Evolutionary conservation across 2,797 vertebrate genomes (phyloP).

Genomic region (Arnoldichthys spilopterus): DNA sequence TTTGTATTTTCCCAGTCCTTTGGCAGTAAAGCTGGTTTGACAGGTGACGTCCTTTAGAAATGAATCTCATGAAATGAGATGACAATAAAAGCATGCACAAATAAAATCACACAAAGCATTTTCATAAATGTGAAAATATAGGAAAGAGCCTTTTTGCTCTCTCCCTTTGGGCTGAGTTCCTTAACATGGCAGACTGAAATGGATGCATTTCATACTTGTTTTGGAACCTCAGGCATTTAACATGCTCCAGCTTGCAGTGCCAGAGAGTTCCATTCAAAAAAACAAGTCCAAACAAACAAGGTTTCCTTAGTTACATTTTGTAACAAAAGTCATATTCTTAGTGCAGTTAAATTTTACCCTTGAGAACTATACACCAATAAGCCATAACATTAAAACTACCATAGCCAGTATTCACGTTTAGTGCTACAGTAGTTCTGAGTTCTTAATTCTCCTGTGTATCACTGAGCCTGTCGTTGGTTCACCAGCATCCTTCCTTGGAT

Average conservation of each 20-base stretch:
- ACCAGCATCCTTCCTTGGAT: too few species aligned
- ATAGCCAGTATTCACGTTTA: too few species aligned
- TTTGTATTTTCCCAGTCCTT: not conserved
- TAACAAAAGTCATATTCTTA: not conserved
- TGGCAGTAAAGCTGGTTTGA: not conserved
- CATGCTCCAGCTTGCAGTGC: slow-evolving; percentile 10
- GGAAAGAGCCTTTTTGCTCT: not conserved
- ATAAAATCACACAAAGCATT: not conserved
- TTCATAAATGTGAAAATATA: slow-evolving; percentile 9
- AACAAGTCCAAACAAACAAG: not conserved
- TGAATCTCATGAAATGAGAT: not conserved
- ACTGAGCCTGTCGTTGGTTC: too few species aligned
- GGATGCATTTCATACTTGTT: slow-evolving; percentile 9
- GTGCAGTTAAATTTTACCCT: not conserved
- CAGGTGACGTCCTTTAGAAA: not conserved
- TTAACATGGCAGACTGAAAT: slow-evolving; percentile 23
- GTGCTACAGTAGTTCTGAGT: too few species aligned
- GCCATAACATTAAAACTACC: too few species aligned
- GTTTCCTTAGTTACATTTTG: not conserved
- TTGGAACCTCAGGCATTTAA: not conserved
- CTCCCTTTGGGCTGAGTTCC: not conserved
- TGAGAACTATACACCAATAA: not conserved
- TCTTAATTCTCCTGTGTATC: too few species aligned
- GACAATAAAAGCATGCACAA: slow-evolving; percentile 11
- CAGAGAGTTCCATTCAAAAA: slow-evolving; percentile 22